These are phyloP conservation scores for Rhynchotus rufescens DNA, from an alignment of 2,797 vertebrate genomes.

Conservation along the genomic window DNA sequence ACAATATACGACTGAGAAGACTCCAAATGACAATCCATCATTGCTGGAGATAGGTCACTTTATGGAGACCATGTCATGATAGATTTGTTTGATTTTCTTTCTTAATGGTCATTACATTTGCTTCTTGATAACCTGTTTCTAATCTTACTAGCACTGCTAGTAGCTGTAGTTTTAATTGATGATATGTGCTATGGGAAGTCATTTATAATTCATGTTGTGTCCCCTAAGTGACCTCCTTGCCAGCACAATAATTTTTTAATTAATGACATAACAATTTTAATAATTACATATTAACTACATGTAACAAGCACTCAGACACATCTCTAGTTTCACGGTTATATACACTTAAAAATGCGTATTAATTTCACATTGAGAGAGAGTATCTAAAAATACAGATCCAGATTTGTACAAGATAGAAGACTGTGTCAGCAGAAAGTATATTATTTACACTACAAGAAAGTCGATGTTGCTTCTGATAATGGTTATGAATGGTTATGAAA, in stretches of 20 bases:
- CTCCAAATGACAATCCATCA: background rate
- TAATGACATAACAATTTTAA: background rate
- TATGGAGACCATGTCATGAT: background rate
- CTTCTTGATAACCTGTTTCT: background rate
- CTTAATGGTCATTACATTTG: background rate
- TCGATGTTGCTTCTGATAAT: background rate
- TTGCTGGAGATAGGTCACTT: background rate
- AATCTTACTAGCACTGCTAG: slow-evolving; percentile 1
- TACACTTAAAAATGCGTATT: background rate
- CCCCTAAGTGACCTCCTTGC: background rate
- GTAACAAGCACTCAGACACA: background rate
- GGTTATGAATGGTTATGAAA: background rate
- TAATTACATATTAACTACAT: background rate
- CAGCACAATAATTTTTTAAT: background rate
- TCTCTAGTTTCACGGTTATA: background rate
- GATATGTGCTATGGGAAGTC: background rate
- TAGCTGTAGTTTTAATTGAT: slow-evolving; percentile 11
- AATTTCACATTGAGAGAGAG: background rate
- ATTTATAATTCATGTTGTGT: slow-evolving; percentile 20
- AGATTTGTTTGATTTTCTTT: background rate
- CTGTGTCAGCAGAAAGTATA: background rate
- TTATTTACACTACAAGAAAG: background rate
- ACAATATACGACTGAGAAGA: background rate
- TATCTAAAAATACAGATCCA: background rate
- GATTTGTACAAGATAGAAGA: background rate